These are phyloP conservation scores for Trichopoda pennipes DNA, from an alignment of 2,888 invertebrate genomes.

Conservation along the genomic window DNA sequence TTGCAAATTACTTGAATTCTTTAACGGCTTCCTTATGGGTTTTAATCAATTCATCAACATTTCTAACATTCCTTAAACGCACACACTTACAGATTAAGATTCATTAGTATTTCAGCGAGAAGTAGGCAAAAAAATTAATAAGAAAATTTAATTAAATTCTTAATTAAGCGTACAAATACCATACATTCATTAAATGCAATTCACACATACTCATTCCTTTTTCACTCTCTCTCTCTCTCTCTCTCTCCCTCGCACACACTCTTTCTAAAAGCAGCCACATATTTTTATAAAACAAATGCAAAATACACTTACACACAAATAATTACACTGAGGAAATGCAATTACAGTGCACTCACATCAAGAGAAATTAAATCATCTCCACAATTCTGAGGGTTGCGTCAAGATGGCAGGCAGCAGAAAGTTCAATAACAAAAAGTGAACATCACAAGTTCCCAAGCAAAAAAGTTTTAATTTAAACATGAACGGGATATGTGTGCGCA, in stretches of 20 bases:
- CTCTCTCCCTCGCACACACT: not conserved
- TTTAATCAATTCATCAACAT: slow-evolving; percentile 35
- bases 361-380: not conserved
- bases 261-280: slow-evolving; percentile 11
- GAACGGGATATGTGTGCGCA: too few relatives aligned
- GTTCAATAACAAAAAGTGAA: too few relatives aligned
- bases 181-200: slow-evolving; percentile 80
- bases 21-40: not conserved
- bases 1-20: slow-evolving; percentile 1
- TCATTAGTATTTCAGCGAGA: slow-evolving; percentile 15
- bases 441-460: too few relatives aligned
- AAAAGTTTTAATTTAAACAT: too few relatives aligned
- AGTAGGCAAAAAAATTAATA: slow-evolving; percentile 51
- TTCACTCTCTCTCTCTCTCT: slow-evolving; percentile 13
- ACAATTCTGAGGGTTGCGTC: not conserved
- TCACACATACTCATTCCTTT: slow-evolving; percentile 69
- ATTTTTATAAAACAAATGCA: slow-evolving; percentile 21
- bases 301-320: slow-evolving; percentile 7
- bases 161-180: slow-evolving; percentile 78
- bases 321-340: slow-evolving; percentile 47
- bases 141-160: slow-evolving; percentile 79
- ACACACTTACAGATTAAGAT: slow-evolving; percentile 10
- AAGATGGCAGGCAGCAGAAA: not conserved
- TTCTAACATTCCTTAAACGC: slow-evolving; percentile 37
- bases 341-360: not conserved